Conservation (phyloP, 2,797 vertebrate species). For the Gobio occitaniae region DNA sequence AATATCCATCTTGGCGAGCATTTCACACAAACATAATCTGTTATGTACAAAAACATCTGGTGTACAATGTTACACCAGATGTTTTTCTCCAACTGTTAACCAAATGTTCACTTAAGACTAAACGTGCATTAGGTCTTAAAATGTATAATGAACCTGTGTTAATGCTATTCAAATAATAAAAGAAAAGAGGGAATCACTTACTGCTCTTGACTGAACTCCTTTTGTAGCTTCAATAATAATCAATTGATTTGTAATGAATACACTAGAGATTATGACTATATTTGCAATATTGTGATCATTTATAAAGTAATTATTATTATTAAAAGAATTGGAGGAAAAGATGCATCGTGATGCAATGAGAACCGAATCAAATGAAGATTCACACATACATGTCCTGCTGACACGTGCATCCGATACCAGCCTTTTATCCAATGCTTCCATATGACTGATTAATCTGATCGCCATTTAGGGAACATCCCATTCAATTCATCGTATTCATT, state of each 20-base stretch:
- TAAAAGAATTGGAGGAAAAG: not conserved
- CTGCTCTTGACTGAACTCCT: too few relatives aligned
- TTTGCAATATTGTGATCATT: not conserved
- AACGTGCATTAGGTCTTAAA: not conserved
- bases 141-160: not conserved
- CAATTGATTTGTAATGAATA: not conserved
- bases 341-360: not conserved
- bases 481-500: not conserved
- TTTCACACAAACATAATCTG: not conserved
- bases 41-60: not conserved
- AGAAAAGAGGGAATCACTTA: not conserved
- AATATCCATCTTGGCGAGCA: not conserved
- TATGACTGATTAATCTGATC: not conserved
- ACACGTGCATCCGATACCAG: not conserved
- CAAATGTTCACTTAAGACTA: too few relatives aligned
- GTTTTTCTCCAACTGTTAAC: too few relatives aligned
- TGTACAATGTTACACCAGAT: too few relatives aligned
- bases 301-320: not conserved
- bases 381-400: not conserved
- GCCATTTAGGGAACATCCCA: not conserved
- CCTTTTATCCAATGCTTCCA: conserved; percentile 4
- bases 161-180: not conserved
- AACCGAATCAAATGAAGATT: not conserved
- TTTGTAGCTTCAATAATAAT: not conserved
- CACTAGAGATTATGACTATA: too few relatives aligned